Conservation (phyloP, 1,140 invertebrate genomes). For the Zelostemma sp. region DNA sequence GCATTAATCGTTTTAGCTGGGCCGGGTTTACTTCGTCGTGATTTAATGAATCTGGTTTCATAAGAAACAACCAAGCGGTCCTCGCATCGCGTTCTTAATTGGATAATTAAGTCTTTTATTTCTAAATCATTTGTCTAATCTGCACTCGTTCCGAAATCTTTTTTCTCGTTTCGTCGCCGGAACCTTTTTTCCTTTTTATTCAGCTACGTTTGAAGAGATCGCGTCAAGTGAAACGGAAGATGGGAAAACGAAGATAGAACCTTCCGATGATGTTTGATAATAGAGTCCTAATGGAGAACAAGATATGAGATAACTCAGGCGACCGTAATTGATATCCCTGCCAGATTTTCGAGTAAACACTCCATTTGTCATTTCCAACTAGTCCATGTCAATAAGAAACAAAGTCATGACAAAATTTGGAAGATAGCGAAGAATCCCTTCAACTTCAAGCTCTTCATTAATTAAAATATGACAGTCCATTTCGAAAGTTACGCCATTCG, state of each 20-base stretch:
- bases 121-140: neutral
- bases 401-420: no score
- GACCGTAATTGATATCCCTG: constrained; percentile 44
- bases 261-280: constrained; percentile 43
- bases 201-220: constrained; percentile 11
- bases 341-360: constrained; percentile 50
- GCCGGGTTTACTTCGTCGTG: neutral
- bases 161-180: constrained; percentile 18
- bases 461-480: no score
- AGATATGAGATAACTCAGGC: constrained; percentile 26
- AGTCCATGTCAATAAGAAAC: constrained; percentile 17
- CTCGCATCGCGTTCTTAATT: no score
- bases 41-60: no score
- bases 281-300: constrained; percentile 48
- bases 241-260: constrained; percentile 33
- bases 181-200: constrained; percentile 24
- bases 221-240: constrained; percentile 24
- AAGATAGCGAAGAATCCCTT: no score
- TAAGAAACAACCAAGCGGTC: no score
- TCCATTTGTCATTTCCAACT: constrained; percentile 54
- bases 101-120: no score
- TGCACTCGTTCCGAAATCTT: neutral
- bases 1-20: no score
- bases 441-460: no score
- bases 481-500: no score